phyloP scores from a whole-genome alignment of 2,113 vertebrate genomes.

The Microcebus tavaratra region DNA sequence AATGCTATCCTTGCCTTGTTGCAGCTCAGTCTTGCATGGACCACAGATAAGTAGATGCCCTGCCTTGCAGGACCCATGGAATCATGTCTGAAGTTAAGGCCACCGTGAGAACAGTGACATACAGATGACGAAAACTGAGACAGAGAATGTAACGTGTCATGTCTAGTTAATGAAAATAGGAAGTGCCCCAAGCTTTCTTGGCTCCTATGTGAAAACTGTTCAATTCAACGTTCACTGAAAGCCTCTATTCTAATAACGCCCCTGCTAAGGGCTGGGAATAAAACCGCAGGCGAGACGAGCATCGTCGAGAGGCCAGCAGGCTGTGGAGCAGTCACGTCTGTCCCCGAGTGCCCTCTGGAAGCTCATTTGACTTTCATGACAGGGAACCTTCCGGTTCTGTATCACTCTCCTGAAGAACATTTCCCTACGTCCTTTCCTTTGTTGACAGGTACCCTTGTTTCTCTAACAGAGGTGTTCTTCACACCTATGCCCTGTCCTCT shows the following conservation, averaged over 20 bases:
- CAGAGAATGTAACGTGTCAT: fast-evolving
- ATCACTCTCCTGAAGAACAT: not conserved
- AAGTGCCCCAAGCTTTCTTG: not conserved
- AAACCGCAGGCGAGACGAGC: not conserved
- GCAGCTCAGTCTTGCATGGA: not conserved
- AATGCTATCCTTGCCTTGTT: not conserved
- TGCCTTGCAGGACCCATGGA: fast-evolving
- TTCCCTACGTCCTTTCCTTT: not conserved
- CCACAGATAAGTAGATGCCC: too few species aligned
- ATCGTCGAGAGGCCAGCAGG: fast-evolving
- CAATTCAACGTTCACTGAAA: fast-evolving
- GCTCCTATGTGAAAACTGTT: too few species aligned
- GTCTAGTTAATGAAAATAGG: not conserved
- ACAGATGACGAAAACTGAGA: not conserved
- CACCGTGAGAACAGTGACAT: fast-evolving
- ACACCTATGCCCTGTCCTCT: not conserved
- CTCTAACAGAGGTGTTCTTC: not conserved
- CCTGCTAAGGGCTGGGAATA: not conserved
- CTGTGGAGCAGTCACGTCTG: not conserved
- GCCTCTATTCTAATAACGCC: not conserved
- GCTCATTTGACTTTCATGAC: fast-evolving
- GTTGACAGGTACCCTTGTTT: not conserved
- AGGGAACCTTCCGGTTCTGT: not conserved
- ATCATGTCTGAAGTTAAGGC: not conserved
- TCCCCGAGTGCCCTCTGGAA: not conserved